Conservation (phyloP, 2,113 vertebrate species). For the Anhinga anhinga region DNA sequence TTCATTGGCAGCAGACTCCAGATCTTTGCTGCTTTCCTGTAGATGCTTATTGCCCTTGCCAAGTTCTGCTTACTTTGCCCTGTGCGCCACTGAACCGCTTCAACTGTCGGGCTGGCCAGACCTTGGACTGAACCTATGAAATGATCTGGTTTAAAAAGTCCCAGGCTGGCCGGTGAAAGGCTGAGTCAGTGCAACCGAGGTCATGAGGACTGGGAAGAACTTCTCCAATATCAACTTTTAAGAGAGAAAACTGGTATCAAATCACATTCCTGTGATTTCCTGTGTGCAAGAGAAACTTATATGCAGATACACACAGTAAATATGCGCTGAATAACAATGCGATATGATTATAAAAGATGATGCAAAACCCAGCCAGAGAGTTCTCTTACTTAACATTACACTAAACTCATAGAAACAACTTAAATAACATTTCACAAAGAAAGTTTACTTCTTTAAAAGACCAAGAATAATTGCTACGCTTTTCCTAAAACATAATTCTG, state of each 20-base stretch:
- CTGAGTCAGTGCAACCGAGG: background rate
- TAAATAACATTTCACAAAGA: background rate
- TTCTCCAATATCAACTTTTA: background rate
- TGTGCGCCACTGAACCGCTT: background rate
- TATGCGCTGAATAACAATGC: background rate
- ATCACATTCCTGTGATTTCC: background rate
- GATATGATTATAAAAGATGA: background rate
- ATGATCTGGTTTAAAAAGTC: accelerated
- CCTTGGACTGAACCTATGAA: background rate
- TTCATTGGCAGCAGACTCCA: background rate
- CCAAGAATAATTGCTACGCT: background rate
- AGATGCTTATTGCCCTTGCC: background rate
- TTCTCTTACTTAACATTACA: background rate
- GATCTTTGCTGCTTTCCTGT: background rate
- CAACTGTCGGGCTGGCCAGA: background rate
- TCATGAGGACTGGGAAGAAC: background rate
- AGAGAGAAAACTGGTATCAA: background rate
- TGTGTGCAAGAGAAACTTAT: background rate
- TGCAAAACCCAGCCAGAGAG: background rate
- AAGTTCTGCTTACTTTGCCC: background rate
- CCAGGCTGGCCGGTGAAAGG: background rate
- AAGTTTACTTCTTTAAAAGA: background rate
- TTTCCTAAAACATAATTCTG: background rate
- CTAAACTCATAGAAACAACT: background rate
- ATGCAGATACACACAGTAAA: background rate